Percentiles rank a stretch among this genome's conserved stretches.
These are phyloP conservation scores for Tenrec ecaudatus DNA, from an alignment of 2,113 vertebrate species.

Conservation along the genomic window DNA sequence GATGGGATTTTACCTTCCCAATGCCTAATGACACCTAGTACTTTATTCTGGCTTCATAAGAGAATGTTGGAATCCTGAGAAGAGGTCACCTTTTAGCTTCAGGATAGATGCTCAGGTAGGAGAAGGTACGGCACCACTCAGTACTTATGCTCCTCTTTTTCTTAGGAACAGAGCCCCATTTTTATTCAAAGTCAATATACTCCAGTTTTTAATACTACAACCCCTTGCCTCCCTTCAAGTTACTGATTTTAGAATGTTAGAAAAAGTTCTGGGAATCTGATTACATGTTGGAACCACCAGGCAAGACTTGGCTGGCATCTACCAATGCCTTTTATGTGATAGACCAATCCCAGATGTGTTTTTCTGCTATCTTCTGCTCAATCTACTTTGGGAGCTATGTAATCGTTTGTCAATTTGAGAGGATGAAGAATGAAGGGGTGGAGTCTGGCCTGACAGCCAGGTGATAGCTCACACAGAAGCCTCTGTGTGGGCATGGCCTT, in stretches of 20 bases:
- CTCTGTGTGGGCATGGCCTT: too few species aligned
- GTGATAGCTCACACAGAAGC: too few species aligned
- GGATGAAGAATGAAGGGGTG: too few species aligned
- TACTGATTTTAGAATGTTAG: conserved; percentile 17
- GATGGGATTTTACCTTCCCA: neutral
- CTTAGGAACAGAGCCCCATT: neutral
- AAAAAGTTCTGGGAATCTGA: conserved; percentile 19
- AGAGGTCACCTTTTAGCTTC: neutral
- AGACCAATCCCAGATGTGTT: neutral
- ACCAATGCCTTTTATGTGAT: neutral
- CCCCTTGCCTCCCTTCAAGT: conserved; percentile 4
- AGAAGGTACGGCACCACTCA: neutral
- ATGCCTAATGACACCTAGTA: neutral
- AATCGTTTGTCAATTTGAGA: too few species aligned
- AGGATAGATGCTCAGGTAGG: neutral
- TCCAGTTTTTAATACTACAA: neutral
- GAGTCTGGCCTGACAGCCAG: too few species aligned
- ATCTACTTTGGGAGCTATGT: neutral
- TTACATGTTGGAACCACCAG: neutral
- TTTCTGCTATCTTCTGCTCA: neutral
- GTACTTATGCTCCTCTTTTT: neutral
- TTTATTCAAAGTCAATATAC: conserved; percentile 17
- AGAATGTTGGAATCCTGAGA: neutral
- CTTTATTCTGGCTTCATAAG: neutral
- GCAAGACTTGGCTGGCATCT: neutral